phyloP scores from a whole-genome alignment of 2,797 vertebrate species.

The Tachyglossus aculeatus region DNA sequence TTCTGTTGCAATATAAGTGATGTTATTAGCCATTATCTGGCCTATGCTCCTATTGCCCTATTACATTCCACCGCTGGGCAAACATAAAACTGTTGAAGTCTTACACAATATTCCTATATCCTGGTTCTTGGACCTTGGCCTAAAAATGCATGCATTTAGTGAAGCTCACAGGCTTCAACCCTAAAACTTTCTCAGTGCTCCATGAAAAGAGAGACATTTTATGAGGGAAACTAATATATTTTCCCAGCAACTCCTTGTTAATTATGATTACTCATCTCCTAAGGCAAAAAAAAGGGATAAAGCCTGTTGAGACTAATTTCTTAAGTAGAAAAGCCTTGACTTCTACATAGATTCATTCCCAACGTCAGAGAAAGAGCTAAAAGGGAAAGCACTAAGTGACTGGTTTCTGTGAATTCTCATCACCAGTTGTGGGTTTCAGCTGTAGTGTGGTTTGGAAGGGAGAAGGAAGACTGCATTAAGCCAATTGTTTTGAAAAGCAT shows the following conservation, averaged over 20 bases:
- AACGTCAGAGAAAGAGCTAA: too few relatives aligned
- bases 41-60: not conserved
- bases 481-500: too few relatives aligned
- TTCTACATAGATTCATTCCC: too few relatives aligned
- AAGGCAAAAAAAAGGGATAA: not conserved
- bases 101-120: not conserved
- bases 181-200: not conserved
- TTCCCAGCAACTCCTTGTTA: not conserved
- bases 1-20: not conserved
- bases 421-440: too few relatives aligned
- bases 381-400: too few relatives aligned
- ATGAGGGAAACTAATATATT: not conserved
- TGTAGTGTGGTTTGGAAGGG: too few relatives aligned
- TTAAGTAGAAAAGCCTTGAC: too few relatives aligned
- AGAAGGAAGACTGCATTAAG: too few relatives aligned
- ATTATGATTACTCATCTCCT: not conserved
- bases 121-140: not conserved
- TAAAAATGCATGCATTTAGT: not conserved
- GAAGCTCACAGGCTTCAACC: not conserved
- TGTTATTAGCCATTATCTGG: slow-evolving; percentile 29
- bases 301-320: not conserved
- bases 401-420: too few relatives aligned
- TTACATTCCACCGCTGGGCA: not conserved
- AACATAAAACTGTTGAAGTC: not conserved
- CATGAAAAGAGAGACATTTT: slow-evolving; percentile 3